A percentile compares a stretch with the other conserved stretches of the same genome.
Evolutionary conservation across 1,140 invertebrate genomes (phyloP).

Genomic region (Eufriesea mexicana): DNA sequence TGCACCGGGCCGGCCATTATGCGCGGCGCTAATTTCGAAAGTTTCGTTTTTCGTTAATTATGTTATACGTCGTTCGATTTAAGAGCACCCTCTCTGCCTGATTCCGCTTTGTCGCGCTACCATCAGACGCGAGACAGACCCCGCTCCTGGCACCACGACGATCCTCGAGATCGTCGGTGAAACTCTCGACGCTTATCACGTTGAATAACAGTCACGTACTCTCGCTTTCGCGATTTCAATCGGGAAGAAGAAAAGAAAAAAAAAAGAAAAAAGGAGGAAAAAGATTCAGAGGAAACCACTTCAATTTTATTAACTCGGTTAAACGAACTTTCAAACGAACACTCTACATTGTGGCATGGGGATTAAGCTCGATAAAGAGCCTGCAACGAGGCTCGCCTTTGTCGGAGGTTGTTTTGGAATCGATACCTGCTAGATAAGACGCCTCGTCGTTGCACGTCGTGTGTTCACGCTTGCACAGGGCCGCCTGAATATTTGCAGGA

Average conservation of each 20-base stretch:
- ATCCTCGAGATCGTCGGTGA: neutral
- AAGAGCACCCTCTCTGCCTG: neutral
- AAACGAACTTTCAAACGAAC: neutral
- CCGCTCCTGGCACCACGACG: too few species aligned
- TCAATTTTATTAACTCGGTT: slow-evolving; percentile 7
- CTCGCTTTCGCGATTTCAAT: slow-evolving; percentile 15
- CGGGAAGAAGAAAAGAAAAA: neutral
- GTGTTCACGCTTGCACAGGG: neutral
- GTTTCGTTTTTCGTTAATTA: slow-evolving; percentile 34
- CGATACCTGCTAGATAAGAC: neutral
- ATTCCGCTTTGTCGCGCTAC: neutral
- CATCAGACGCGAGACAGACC: too few species aligned
- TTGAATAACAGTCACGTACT: neutral
- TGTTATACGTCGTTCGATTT: slow-evolving; percentile 1
- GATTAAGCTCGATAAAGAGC: neutral
- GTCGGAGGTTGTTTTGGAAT: neutral
- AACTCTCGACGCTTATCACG: slow-evolving; percentile 4
- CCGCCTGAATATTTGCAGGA: too few species aligned
- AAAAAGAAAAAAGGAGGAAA: neutral
- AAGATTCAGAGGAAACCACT: neutral
- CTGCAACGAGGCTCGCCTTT: neutral
- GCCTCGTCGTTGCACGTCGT: neutral
- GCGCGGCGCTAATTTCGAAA: slow-evolving; percentile 15
- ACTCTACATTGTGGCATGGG: neutral
- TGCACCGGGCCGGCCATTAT: neutral